Conservation (phyloP, 2,888 invertebrate genomes). For the Eutolmus rufibarbis region DNA sequence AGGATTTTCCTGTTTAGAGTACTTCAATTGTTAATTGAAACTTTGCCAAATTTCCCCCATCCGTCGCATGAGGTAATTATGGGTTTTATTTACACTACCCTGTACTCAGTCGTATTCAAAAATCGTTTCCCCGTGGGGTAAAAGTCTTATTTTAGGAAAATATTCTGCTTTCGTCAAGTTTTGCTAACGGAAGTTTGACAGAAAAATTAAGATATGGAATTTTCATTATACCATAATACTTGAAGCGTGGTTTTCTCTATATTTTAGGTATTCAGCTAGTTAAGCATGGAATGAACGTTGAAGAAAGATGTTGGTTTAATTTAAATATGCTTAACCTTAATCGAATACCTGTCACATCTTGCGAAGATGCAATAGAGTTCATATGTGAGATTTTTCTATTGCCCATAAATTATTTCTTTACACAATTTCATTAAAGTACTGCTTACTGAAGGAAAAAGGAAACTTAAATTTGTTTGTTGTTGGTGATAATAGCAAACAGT, state of each 20-base stretch:
- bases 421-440: too few relatives aligned
- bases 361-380: too few relatives aligned
- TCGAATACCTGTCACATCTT: too few relatives aligned
- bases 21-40: background rate
- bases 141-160: background rate
- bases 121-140: background rate
- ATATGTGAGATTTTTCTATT: too few relatives aligned
- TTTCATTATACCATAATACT: background rate
- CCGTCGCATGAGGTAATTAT: background rate
- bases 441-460: too few relatives aligned
- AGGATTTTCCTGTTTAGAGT: background rate
- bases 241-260: background rate
- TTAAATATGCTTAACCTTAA: background rate
- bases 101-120: background rate
- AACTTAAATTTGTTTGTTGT: too few relatives aligned
- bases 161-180: background rate
- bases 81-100: background rate
- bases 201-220: background rate
- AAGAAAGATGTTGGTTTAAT: background rate
- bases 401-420: too few relatives aligned
- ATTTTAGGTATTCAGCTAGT: background rate
- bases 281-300: background rate
- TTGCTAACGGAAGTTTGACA: background rate
- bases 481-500: too few relatives aligned
- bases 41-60: background rate